Base-by-base conservation (phyloP, 1,140 invertebrate genomes). In the Cepaea nemoralis region DNA sequence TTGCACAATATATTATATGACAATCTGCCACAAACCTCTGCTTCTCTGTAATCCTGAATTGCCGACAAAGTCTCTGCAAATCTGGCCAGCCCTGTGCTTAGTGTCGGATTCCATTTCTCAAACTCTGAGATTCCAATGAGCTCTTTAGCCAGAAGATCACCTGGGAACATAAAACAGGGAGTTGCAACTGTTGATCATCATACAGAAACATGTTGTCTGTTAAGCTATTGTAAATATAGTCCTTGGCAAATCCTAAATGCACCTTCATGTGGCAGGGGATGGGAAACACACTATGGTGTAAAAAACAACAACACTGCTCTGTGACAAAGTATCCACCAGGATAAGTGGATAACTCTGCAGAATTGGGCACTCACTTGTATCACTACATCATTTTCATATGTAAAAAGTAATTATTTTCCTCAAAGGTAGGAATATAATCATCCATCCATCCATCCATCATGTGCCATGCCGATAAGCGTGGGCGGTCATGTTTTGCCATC, bases 1-100 rank as follows among this genome's bases (percentile, higher is more conserved):
- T n/a, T n/a, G n/a, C n/a, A n/a, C n/a, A n/a, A n/a, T n/a, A n/a
- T n/a, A n/a, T n/a, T n/a, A n/a, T n/a, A n/a, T n/a, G n/a, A n/a
- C n/a, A n/a, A n/a, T n/a, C n/a, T n/a, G 6, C 14, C 10, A 71
- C 22, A 27, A 27, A 90, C 90, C 84, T 91, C 79, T 24, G 89
- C 88, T 63, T 91, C 86, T 85, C 90, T 86, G 82, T 91, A 90
- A 76, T 91, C 90, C 80, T 91, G 90, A 45, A 91, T 86, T 31
- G 88, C 84, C 24, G 88, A 88, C 16, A 90, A 76, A 83, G 87
- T 87, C 55, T 89, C 85, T 12, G 89, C 87, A 87, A 90, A 91
- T 55, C 87, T 83, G 59, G 85, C 85, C 31, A 90, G 77, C 70
- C 83, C 82, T 75, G 86, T 59, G 27, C 87, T 86, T 14, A 86